Evolutionary conservation across 2,797 vertebrate species (phyloP).

Genomic region (Luscinia luscinia): DNA sequence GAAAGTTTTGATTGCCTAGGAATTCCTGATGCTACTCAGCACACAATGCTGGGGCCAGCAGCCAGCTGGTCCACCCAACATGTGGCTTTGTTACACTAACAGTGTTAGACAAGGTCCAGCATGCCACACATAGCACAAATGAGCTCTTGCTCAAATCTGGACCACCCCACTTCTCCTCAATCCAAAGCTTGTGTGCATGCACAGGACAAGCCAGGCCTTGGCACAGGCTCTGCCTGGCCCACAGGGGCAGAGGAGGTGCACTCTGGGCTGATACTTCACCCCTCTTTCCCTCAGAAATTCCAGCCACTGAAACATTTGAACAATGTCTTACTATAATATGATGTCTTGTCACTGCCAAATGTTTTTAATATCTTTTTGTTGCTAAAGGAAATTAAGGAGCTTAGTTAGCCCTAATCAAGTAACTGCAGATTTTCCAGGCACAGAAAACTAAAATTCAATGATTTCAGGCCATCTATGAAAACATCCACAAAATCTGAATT

Average conservation of each 20-base stretch:
- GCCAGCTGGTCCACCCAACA: neutral
- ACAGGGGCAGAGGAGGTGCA: neutral
- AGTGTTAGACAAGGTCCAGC: neutral
- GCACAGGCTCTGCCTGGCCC: neutral
- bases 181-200: neutral
- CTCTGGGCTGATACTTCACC: neutral
- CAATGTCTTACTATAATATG: neutral
- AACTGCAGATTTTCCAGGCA: neutral
- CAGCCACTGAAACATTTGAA: neutral
- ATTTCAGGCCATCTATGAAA: neutral
- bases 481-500: neutral
- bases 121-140: neutral
- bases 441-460: neutral
- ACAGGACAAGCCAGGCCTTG: neutral
- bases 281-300: neutral
- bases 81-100: neutral
- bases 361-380: neutral
- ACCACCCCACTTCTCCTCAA: neutral
- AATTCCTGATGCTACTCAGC: neutral
- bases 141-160: neutral
- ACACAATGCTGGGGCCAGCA: neutral
- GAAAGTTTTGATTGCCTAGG: neutral
- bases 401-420: neutral
- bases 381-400: neutral
- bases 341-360: neutral